Evolutionary conservation across 1,140 invertebrate genomes (phyloP), one percentile per base, ranked within the genome.

Genomic region (Archivesica marissinica): DNA sequence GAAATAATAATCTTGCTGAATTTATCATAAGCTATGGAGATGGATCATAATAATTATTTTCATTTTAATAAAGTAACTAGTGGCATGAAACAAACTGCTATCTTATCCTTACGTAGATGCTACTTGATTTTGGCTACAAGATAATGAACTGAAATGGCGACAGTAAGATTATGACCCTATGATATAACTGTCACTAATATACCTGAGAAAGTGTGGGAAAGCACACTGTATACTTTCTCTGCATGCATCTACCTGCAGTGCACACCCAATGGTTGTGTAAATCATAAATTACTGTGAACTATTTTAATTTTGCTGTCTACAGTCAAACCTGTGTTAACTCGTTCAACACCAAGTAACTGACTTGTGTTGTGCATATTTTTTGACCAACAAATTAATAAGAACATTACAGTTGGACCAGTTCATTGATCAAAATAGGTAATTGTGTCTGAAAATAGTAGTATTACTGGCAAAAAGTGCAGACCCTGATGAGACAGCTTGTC

Each of bases 141-240:
- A 23, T 72, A 72, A 33, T 72, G 68, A 47, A 72, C 30, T 38
- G 39, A 33, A 50, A 4, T 41, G 54, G 54, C 50, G 54, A 76
- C 74, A 50, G 35, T 20, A 23, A 59, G 74, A 76, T 76, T 39
- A 59, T 33, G 74, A 76, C 74, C 74, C 54, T 9, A 39, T 76
- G 74, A 30, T 76, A 76, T 59, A 59, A 50, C 74, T 76, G 74
- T 76, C 74, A 76, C 33, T 56, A 44, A 54, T 59, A 38, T 76
- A 76, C 50, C 44, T 76, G 44, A 38, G 47, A 76, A 50, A 76
- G 74, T 76, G 74, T 76, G 74, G 74, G 74, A 76, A 76, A 76
- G 59, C 47, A 56, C 44, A 9, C 23, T 56, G 74, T 76, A 76
- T 39, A 76, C 74, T 76, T 76, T 76, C 74, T 52, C 74, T 76